Evolutionary conservation across 2,797 vertebrate genomes (phyloP), one percentile per base, ranked within the genome.

Genomic region (Ctenochaetus hawaiiensis): DNA sequence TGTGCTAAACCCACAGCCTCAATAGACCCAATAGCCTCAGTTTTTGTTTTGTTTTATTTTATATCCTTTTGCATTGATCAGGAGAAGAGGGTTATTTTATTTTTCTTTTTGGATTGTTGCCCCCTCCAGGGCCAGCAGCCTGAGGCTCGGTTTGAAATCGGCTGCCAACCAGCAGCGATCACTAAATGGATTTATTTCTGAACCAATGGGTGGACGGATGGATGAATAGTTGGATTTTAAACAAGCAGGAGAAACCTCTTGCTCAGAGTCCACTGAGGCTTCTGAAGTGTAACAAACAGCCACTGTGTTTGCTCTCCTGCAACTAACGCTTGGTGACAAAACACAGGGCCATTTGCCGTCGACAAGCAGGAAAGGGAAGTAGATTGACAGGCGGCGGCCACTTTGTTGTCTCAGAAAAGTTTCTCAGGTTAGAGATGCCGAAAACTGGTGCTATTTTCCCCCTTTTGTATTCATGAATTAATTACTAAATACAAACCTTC

Each of bases 341-440:
- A 72, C 44, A 41, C 82, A 88, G 91, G 87, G 91, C 79, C 72
- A 85, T 83, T 83, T 69, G 87, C 78, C 60, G 51, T 76, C 87
- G 82, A 86, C 82, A 56, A 61, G 88, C 90, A 90, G 41, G 47
- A 96, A 96, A 95, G 93, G 96, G 94, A 96, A 95, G 91, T 90
- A 80, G 83, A 92, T 90, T 89, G 80, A 81, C 77, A 89, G 85
- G 81, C 77, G 72, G 89, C 91, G 85, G 85, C 89, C 91, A 88
- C 92, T 83, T 84, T 85, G 86, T 94, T 93, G 90, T 91, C 90
- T 93, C 95, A 94, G 91, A 95, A 92, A 92, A 77, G 78, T 89
- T 96, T 97, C 98, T 99, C 97, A 98, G 97, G 97, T 97, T 95
- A 95, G 96, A 95, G 92, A 96, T 96, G 92, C 92, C 89, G 89